Percentiles rank a stretch among this genome's conserved stretches.
Conservation (phyloP, 2,888 invertebrate genomes). For the Pristionchus maxplancki region DNA sequence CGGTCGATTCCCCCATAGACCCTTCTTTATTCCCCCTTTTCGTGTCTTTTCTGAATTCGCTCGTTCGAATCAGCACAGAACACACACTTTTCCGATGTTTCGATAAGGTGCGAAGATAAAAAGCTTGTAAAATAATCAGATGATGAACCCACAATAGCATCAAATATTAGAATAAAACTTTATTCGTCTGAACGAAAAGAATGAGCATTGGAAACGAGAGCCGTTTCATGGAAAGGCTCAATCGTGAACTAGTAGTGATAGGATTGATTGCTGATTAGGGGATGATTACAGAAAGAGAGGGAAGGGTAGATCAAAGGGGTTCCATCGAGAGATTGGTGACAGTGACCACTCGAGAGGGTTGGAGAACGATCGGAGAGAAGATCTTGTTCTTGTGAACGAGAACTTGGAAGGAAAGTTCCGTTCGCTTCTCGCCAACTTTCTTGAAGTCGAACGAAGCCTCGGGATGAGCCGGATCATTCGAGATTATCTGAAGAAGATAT, state of each 20-base stretch:
- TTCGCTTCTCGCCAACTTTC: background rate
- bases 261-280: background rate
- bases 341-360: background rate
- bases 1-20: background rate
- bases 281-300: background rate
- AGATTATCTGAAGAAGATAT: slow-evolving; percentile 26
- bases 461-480: slow-evolving; percentile 11
- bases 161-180: slow-evolving; percentile 15
- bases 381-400: background rate
- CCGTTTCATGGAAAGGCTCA: background rate
- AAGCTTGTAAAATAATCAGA: slow-evolving; percentile 1
- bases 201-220: slow-evolving; percentile 27
- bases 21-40: background rate
- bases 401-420: slow-evolving; percentile 17
- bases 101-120: slow-evolving; percentile 51
- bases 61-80: slow-evolving; percentile 23
- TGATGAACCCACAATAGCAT: background rate
- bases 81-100: slow-evolving; percentile 52
- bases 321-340: slow-evolving; percentile 19
- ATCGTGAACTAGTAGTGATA: slow-evolving; percentile 11
- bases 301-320: background rate
- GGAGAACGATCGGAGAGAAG: slow-evolving; percentile 3
- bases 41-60: slow-evolving; percentile 39
- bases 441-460: slow-evolving; percentile 29
- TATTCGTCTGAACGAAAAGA: slow-evolving; percentile 35